Base-by-base conservation (phyloP, 2,888 invertebrate species). In the Ellobium chinense region DNA sequence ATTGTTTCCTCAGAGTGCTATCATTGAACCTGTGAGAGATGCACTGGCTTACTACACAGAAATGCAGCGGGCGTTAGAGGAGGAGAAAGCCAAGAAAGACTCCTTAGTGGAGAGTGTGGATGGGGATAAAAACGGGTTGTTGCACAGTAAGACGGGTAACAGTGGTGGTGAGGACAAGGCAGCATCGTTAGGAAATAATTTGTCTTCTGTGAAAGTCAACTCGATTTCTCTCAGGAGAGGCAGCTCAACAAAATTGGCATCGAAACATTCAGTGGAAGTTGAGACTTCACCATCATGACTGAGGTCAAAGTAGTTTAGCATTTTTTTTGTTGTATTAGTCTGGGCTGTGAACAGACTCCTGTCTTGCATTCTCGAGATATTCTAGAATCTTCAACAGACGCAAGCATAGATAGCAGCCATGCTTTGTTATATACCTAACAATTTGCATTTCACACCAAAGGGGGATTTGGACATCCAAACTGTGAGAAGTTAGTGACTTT, bases 21-120 rank as follows among this genome's bases (percentile, higher is more conserved):
- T 92, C 69, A 91, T 92, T 46, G 87, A 87, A 70, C 92, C 91
- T 14, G 91, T 92, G 12, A 81, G 90, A 60, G 85, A 87, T 68
- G 91, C 91, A 1, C 84, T 92, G 58, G 88, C 91, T 24, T 92
- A 92, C 84, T 92, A 92, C 86, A 88, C 88, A 73, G 89, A 91
- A 39, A 91, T 91, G 91, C 90, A 91, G 82, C 87, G 88, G 34
- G 90, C 91, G 0, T 70, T 90, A 24, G 91, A 91, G 66, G 90
- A 91, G 80, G 91, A 89, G 62, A 88, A 87, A 68, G 87, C 88
- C 78, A 87, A 88, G 72, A 89, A 89, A 75, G 86, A 86, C 56
- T 73, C 79, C 2, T 12, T 68, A 2, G 54, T 54, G 12, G 79
- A 79, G 7, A 56, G 70, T 31, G 36, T 39, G 18, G 79, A 73